A percentile compares a stretch with the other conserved stretches of the same genome.
phyloP scores from a whole-genome alignment of 2,797 vertebrate genomes.

The Coendou prehensilis region DNA sequence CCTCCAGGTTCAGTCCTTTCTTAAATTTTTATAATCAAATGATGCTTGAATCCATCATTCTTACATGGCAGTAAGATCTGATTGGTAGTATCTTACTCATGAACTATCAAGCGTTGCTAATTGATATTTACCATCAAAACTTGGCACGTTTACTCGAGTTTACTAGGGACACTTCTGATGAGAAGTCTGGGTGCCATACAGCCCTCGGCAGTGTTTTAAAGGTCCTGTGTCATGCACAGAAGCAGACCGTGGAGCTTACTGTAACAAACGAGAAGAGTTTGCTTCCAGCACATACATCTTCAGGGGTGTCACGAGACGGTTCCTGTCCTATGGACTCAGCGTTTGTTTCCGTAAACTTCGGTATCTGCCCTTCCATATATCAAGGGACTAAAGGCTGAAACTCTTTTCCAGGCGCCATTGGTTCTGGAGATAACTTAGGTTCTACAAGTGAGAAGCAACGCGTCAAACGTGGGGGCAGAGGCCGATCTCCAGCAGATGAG shows the following conservation, averaged over 20 bases:
- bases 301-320: not conserved
- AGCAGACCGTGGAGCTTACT: not conserved
- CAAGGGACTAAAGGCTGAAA: not conserved
- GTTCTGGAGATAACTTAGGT: not conserved
- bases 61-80: not conserved
- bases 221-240: not conserved
- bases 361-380: slow-evolving; percentile 8
- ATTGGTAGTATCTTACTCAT: not conserved
- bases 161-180: not conserved
- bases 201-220: not conserved
- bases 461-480: not conserved
- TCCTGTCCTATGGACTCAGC: not conserved
- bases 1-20: not conserved
- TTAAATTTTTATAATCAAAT: not conserved
- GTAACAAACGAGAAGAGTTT: not conserved
- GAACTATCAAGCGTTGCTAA: not conserved
- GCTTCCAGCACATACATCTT: not conserved
- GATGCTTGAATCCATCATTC: not conserved
- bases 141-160: not conserved
- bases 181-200: not conserved
- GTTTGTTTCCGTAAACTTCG: not conserved
- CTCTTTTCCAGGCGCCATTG: not conserved
- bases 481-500: not conserved
- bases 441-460: not conserved
- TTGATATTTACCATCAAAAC: slow-evolving; percentile 4